Evolutionary conservation across 2,113 vertebrate species (phyloP), one percentile per base, ranked within the genome.

Genomic region (Mormyrus iriodes): DNA sequence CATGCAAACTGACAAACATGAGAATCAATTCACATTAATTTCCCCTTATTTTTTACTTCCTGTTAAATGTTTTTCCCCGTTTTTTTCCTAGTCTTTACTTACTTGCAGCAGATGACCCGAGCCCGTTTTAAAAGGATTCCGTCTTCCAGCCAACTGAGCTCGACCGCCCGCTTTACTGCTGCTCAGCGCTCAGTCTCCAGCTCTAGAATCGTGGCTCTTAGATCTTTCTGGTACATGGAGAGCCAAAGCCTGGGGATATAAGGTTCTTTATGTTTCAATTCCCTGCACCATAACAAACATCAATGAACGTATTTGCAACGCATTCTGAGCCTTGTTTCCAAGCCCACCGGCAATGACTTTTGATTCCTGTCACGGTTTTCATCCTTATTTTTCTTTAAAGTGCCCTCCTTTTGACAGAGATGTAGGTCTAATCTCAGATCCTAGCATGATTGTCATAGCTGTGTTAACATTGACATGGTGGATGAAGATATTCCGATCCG

Each of bases 191-290:
- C 2, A 42, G n/a, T 4, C 55, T 90, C 90, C 58, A 73, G 3
- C n/a, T 76, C 15, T 24, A 89, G 51, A 39, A 89, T 89, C 35
- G 8, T 2, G 48, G 13, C 4, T 73, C 49, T 89, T 49, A 51
- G 69, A 44, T 86, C 83, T 8, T 17, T 42, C 83, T 65, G 90
- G 49, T 89, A 90, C 39, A 76, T 90, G 21, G 44, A 86, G 65
- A 90, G 88, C 88, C 90, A 90, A 35, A 89, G 61, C 83, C 90
- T 65, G 61, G n/a, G 61, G 61, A 9, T 65, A 27, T 27, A 27
- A 27, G 9, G n/a, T 31, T 27, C 61, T 4, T 12, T 65, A 31
- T 65, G n/a, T 65, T 65, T 27, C n/a, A 65, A n/a, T 65, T 65
- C n/a, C 61, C n/a, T 3, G 21, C 44, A 48, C 9, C 9, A 82